Conservation (phyloP, 2,888 invertebrate species). For the Drosophila paranaensis region DNA sequence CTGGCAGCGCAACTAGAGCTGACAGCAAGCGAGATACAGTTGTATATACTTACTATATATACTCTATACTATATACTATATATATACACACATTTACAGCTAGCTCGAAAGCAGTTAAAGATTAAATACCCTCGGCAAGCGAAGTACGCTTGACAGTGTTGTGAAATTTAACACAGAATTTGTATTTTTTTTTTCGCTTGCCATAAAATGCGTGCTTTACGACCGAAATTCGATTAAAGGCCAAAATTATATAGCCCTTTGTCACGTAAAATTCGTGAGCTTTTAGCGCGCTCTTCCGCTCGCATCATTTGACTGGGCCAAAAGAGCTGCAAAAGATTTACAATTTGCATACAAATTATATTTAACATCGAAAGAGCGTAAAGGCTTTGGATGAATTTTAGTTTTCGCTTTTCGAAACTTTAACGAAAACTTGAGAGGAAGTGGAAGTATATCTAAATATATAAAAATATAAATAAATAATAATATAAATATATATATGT, state of each 20-base stretch:
- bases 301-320: slow-evolving; percentile 3
- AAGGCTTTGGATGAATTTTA: not conserved
- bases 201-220: slow-evolving; percentile 8
- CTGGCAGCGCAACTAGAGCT: not conserved
- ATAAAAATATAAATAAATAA: not conserved
- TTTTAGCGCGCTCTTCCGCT: not conserved
- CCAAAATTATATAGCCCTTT: slow-evolving; percentile 17
- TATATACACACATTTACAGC: not conserved
- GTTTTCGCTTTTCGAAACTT: not conserved
- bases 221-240: slow-evolving; percentile 10
- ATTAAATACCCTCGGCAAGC: not conserved
- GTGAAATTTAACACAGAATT: not conserved
- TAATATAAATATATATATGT: not conserved
- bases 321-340: slow-evolving; percentile 8
- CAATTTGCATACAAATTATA: slow-evolving; percentile 15
- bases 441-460: not conserved
- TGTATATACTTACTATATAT: not conserved
- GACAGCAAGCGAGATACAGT: not conserved
- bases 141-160: not conserved
- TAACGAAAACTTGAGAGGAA: not conserved
- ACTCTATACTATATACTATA: not conserved
- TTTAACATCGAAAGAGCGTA: not conserved
- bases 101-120: not conserved
- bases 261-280: slow-evolving; percentile 16
- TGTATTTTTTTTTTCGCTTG: not conserved